Evolutionary conservation across 37 sponge, comb jelly and placozoan species (phyloP).

Genomic region (Bolinopsis microptera): DNA sequence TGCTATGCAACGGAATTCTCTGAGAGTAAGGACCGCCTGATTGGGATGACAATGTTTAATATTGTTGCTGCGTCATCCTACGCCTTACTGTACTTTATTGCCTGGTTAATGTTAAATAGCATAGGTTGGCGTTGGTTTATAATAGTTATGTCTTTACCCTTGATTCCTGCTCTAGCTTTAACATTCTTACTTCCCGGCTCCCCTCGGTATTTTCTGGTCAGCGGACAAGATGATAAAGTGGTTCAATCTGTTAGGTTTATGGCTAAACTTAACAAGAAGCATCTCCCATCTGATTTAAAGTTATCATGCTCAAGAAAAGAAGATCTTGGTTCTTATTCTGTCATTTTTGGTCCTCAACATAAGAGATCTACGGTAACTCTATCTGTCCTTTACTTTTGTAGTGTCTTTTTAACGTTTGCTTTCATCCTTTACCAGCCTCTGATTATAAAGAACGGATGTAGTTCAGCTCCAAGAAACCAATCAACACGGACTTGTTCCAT

Average conservation of each 20-base stretch:
- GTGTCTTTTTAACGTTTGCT: neutral
- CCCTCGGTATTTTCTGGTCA: neutral
- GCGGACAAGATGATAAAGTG: neutral
- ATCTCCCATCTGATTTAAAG: neutral
- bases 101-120: neutral
- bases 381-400: neutral
- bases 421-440: neutral
- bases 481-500: too few species aligned
- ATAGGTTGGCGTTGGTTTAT: neutral
- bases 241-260: neutral
- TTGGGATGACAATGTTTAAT: neutral
- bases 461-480: too few species aligned
- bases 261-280: neutral
- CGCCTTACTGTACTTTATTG: neutral
- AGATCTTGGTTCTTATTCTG: neutral
- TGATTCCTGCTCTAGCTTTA: neutral
- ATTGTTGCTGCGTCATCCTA: neutral
- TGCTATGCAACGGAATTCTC: constrained; percentile 13
- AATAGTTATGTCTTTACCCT: neutral
- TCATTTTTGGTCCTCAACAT: neutral
- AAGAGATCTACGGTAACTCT: neutral
- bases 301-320: neutral
- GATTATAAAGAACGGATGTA: neutral
- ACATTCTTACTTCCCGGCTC: neutral
- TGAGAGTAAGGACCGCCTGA: neutral